Base-by-base conservation (phyloP, 2,113 vertebrate genomes). In the Arenaria interpres region DNA sequence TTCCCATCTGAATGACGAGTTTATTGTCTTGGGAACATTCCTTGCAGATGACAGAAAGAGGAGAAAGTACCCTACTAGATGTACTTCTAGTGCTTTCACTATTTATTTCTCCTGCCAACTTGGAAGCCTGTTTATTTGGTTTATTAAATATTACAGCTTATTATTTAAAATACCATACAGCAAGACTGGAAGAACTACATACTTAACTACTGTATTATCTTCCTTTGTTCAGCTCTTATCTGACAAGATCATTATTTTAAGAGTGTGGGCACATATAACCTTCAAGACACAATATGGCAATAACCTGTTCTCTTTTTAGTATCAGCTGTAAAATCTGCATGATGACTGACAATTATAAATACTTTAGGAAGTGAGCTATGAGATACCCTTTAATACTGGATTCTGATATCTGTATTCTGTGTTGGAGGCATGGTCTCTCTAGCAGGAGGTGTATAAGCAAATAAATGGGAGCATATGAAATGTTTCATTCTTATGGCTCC, bases 1-100 rank as follows among this genome's bases (percentile, higher is more conserved):
- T 86, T 89, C 39, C 89, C 84, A 89, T 53, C 22, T 71, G 14
- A 86, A 71, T 84, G 67, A 54, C 41, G 73, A 71, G 25, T 83
- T 89, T 91, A 85, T 89, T 91, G 64, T 87, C 84, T 89, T 74
- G 81, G 77, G 89, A 95, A 82, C 73, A 71, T 78, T 96, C 88
- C 48, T 96, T 94, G 71, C 69, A 93, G 85, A 77, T 89, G 85
- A 87, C 74, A 93, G 45, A 89, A 81, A 77, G 63, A 73, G 50
- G 87, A 93, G 28, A 78, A 94, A 96, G 71, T 89, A 93, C 75
- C 56, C 43, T 91, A 81, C 41, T 77, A 94, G 80, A 90, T 89
- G 68, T 73, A 62, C 75, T 79, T 88, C 18, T 30, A 86, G n/a
- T 45, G 76, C 22, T 88, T 94, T 62, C 46, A 83, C 30, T 71